Conservation (phyloP, 2,797 vertebrate genomes). For the Pelochelys cantorii region DNA sequence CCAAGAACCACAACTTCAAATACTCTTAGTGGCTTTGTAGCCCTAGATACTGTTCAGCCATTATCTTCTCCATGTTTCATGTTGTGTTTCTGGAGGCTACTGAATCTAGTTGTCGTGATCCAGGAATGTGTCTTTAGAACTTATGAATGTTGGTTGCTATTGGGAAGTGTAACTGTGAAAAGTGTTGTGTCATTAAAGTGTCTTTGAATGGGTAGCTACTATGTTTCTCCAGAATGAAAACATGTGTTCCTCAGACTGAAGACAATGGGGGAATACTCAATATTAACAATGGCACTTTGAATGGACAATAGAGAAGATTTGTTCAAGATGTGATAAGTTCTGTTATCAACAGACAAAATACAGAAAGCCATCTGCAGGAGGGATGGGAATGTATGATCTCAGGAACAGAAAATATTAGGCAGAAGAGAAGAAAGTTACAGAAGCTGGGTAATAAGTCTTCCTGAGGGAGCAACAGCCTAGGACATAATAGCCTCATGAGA, state of each 20-base stretch:
- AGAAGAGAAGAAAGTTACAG: background rate
- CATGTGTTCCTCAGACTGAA: background rate
- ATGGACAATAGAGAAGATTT: background rate
- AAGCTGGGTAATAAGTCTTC: background rate
- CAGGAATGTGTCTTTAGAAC: background rate
- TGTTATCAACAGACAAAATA: background rate
- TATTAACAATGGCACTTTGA: background rate
- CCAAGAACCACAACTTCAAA: background rate
- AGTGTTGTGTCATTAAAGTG: background rate
- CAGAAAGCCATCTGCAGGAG: background rate
- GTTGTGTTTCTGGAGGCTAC: background rate
- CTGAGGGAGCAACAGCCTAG: background rate
- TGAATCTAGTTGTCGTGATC: background rate
- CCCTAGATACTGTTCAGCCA: accelerated
- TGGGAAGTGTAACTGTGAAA: background rate
- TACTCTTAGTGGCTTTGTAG: background rate
- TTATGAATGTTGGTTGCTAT: background rate
- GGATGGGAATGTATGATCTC: background rate
- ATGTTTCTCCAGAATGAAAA: background rate
- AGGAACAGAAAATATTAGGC: background rate
- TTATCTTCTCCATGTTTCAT: background rate
- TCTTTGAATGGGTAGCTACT: background rate
- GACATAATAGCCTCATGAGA: background rate
- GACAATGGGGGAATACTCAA: background rate
- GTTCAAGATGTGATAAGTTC: background rate